phyloP scores from a whole-genome alignment of 1,140 invertebrate genomes.

The Bombus haemorrhoidalis region DNA sequence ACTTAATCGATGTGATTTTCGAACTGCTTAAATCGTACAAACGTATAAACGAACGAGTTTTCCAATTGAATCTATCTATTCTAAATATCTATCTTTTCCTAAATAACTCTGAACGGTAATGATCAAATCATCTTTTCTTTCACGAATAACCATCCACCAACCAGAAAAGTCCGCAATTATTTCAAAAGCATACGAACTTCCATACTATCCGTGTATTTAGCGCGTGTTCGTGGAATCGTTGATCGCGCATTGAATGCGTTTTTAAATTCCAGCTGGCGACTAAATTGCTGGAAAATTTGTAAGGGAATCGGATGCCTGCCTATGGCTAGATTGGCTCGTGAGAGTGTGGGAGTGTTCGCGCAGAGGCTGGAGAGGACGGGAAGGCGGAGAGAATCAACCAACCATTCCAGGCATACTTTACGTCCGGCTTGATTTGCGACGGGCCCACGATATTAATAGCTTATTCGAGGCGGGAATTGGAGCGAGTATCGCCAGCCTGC shows the following conservation, averaged over 20 bases:
- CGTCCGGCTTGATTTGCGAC: constrained; percentile 71
- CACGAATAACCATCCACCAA: too few relatives aligned
- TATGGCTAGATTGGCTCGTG: background rate
- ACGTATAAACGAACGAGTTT: too few relatives aligned
- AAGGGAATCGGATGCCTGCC: background rate
- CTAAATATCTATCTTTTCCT: too few relatives aligned
- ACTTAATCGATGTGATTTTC: too few relatives aligned
- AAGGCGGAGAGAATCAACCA: constrained; percentile 45
- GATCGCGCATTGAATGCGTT: background rate
- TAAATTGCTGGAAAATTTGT: constrained; percentile 9
- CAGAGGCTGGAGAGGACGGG: constrained; percentile 11
- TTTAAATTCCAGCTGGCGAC: background rate
- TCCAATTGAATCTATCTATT: too few relatives aligned
- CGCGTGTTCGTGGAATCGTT: background rate
- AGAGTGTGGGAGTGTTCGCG: constrained; percentile 32
- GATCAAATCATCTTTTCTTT: too few relatives aligned
- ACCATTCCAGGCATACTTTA: constrained; percentile 71
- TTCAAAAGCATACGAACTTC: background rate
- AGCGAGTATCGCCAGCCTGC: constrained; percentile 51
- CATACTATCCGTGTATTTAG: background rate
- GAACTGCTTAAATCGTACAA: too few relatives aligned
- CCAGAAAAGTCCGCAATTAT: background rate
- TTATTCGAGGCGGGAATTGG: constrained; percentile 72
- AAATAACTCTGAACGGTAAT: too few relatives aligned
- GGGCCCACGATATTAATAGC: constrained; percentile 70